phyloP scores from a whole-genome alignment of 2,888 invertebrate species.

The Bellardia bayeri region DNA sequence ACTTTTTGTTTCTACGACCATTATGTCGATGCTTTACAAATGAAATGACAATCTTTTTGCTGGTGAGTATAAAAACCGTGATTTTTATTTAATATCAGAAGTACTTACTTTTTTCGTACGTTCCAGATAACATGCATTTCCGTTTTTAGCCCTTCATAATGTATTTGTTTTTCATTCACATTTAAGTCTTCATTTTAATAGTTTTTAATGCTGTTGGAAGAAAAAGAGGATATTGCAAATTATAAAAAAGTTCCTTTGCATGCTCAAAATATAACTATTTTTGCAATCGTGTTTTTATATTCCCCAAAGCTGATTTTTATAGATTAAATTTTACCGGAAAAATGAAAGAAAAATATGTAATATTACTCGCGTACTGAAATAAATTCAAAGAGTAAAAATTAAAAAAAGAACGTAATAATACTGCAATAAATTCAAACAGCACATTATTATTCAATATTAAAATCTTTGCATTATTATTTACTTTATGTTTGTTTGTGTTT shows the following conservation, averaged over 20 bases:
- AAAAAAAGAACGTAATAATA: background rate
- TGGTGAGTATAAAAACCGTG: no score
- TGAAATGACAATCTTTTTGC: no score
- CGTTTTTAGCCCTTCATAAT: background rate
- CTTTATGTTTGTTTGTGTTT: background rate
- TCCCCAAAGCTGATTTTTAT: constrained; percentile 5
- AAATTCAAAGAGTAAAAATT: background rate
- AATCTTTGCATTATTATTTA: constrained; percentile 3
- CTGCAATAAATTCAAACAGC: background rate
- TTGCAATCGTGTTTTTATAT: background rate
- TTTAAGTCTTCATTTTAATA: no score
- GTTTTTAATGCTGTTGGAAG: background rate
- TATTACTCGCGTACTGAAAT: background rate
- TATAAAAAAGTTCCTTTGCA: background rate
- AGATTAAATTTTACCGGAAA: background rate
- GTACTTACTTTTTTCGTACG: no score
- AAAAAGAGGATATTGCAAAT: background rate
- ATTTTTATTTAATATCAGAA: no score
- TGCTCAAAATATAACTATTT: background rate
- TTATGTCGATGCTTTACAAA: no score
- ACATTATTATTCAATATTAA: background rate
- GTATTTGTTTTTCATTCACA: background rate
- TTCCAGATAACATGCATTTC: no score
- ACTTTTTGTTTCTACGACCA: no score
- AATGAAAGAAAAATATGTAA: background rate